A percentile compares a stretch with the other conserved stretches of the same genome.
These are phyloP conservation scores for Pelobates cultripes DNA, from an alignment of 2,797 vertebrate genomes.

Conservation along the genomic window DNA sequence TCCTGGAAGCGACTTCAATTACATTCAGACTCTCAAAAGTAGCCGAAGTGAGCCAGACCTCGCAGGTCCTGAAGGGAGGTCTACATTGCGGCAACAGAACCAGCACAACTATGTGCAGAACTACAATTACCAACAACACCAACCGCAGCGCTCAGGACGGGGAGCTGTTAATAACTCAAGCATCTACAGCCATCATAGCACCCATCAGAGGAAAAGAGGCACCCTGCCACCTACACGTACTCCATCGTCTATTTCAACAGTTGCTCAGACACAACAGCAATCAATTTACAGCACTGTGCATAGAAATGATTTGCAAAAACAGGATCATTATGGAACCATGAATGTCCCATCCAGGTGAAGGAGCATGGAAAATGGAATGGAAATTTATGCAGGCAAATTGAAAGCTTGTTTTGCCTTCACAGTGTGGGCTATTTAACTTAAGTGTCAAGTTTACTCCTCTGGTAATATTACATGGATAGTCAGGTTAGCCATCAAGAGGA, in stretches of 20 bases:
- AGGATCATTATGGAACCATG: constrained; percentile 28
- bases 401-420: no score
- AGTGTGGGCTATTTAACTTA: no score
- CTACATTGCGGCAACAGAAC: constrained; percentile 68
- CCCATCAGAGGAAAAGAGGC: constrained; percentile 69
- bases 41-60: constrained; percentile 78
- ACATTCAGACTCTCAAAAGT: constrained; percentile 76
- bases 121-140: constrained; percentile 12
- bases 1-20: constrained; percentile 72
- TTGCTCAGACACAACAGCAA: constrained; percentile 68
- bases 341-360: constrained; percentile 41
- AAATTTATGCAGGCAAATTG: no score
- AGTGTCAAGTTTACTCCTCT: no score
- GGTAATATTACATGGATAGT: no score
- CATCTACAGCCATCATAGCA: constrained; percentile 75
- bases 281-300: constrained; percentile 24
- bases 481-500: no score
- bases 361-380: neutral
- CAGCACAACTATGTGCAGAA: constrained; percentile 48
- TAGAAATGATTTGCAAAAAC: constrained; percentile 17
- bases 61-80: constrained; percentile 66
- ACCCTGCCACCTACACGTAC: constrained; percentile 56
- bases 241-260: constrained; percentile 69
- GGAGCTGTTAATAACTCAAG: constrained; percentile 64
- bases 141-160: constrained; percentile 30